Evolutionary conservation across 2,888 invertebrate species (phyloP).

Genomic region (Dichetophora obliterata): DNA sequence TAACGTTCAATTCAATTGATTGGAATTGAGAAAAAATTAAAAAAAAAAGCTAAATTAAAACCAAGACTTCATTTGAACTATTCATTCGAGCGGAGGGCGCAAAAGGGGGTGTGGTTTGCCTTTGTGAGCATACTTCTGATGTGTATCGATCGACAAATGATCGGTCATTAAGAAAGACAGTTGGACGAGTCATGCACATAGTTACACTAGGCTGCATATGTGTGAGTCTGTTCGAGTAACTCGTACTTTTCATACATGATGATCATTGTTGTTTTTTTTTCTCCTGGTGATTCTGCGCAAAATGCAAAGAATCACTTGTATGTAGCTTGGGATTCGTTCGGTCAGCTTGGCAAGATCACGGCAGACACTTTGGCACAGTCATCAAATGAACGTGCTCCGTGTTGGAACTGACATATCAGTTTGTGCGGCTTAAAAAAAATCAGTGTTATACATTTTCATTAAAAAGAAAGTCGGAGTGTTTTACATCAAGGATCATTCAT

Average conservation of each 20-base stretch:
- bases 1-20: slow-evolving; percentile 29
- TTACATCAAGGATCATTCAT: not conserved
- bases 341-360: slow-evolving; percentile 22
- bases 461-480: not conserved
- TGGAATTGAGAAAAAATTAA: slow-evolving; percentile 16
- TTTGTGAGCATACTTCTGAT: not conserved
- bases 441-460: not conserved
- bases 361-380: slow-evolving; percentile 52
- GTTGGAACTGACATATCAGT: slow-evolving; percentile 38
- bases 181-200: not conserved
- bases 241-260: slow-evolving; percentile 23
- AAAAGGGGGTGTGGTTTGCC: not conserved
- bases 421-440: not conserved
- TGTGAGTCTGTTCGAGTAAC: slow-evolving; percentile 13
- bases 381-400: slow-evolving; percentile 47
- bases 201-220: not conserved
- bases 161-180: slow-evolving; percentile 3
- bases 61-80: too few relatives aligned
- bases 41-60: not conserved
- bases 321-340: slow-evolving; percentile 7
- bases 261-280: not conserved
- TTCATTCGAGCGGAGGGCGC: not conserved
- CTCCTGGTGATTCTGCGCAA: slow-evolving; percentile 4
- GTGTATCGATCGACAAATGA: slow-evolving; percentile 29
- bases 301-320: slow-evolving; percentile 19